Base-by-base conservation (phyloP, 2,888 invertebrate species). In the Yponomeuta evonymella region DNA sequence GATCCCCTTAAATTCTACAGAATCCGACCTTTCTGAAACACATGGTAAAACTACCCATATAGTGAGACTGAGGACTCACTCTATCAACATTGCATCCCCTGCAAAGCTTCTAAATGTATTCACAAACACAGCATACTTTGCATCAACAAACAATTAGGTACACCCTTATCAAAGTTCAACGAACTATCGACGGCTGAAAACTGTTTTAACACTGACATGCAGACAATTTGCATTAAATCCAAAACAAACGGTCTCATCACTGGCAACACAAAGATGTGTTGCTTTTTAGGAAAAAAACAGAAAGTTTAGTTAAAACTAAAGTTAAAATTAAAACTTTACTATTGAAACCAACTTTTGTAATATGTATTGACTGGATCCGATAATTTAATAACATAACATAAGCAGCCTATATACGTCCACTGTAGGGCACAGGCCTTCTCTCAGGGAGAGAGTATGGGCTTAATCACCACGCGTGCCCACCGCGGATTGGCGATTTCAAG, bases 241-340 rank as follows among this genome's bases (percentile, higher is more conserved):
- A 62, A 67, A 70, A 67, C 70, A 65, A 65, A 70, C 65, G 48
- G 15, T 9, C 66, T 51, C 30, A 43, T 70, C 65, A 63, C 12
- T 64, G 43, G 23, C 63, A 66, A 66, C 70, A 70, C 33, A 15
- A 58, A 58, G 51, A 58, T 3, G 15, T 58, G 15, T 58, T 3
- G 15, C 15, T 58, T 2, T 12, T 58, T 58, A 58, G 15, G 15
- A 1, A 15, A 58, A 58, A 1, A 3, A 58, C 15, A 58, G 51
- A 58, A 58, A 15, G 15, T 33, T 33, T 33, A 23, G 23, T 23
- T 23, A 23, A 23, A 23, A 23, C 23, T 23, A 23, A 23, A 23
- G 23, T 23, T 23, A 23, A 23, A 23, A 23, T 23, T 23, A 23
- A 23, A 23, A 23, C 23, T 23, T 23, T 23, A 23, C 23, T 23